These are phyloP conservation scores for Ochotona princeps DNA, from an alignment of 2,113 vertebrate species.

Conservation along the genomic window DNA sequence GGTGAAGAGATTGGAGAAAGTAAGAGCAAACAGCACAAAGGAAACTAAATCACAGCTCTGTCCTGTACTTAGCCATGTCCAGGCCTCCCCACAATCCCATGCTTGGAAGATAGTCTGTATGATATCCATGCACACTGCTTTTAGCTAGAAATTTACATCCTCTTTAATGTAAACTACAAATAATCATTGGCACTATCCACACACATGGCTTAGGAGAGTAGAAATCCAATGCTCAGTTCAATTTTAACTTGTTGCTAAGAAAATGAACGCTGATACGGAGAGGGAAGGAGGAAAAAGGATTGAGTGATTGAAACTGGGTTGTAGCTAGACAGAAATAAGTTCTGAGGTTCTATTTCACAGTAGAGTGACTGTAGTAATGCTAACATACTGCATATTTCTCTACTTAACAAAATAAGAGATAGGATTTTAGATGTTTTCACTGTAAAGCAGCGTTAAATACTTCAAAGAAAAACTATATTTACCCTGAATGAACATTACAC, in stretches of 20 bases:
- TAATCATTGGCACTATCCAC: constrained; percentile 34
- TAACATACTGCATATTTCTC: no score
- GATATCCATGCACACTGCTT: background rate
- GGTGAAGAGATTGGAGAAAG: background rate
- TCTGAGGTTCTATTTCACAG: no score
- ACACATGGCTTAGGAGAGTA: constrained; percentile 52
- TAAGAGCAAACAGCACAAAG: background rate
- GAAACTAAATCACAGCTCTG: constrained; percentile 21
- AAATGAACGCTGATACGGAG: constrained; percentile 68
- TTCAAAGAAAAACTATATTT: no score
- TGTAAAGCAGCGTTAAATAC: no score
- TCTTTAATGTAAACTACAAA: constrained; percentile 17
- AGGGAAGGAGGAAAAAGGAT: no score
- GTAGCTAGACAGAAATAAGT: no score
- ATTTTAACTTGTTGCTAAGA: constrained; percentile 83
- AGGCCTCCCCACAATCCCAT: background rate
- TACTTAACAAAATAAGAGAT: no score
- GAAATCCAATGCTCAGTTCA: constrained; percentile 78
- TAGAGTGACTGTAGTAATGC: no score
- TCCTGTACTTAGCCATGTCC: background rate
- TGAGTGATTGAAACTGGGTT: no score
- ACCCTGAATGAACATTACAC: no score
- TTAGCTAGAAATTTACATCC: constrained; percentile 21
- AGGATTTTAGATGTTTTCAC: no score
- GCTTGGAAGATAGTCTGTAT: background rate